These are phyloP conservation scores for Synergus japonicus DNA, from an alignment of 2,888 invertebrate species.

Conservation along the genomic window DNA sequence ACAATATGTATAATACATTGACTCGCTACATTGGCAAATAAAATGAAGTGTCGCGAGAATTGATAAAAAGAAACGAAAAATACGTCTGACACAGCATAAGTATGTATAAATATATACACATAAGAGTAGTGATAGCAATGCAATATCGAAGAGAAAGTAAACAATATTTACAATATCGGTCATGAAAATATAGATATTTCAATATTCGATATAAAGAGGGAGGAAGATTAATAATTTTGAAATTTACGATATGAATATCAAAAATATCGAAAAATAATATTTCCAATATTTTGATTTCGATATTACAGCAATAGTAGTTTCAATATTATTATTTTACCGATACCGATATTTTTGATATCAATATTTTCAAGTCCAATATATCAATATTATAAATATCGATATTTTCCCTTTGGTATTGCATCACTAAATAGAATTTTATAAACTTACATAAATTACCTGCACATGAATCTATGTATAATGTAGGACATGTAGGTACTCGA, in stretches of 20 bases:
- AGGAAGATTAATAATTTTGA: too few relatives aligned
- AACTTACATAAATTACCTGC: slow-evolving; percentile 34
- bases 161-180: too few relatives aligned
- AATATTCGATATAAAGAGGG: too few relatives aligned
- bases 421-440: slow-evolving; percentile 41
- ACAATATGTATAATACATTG: slow-evolving; percentile 59
- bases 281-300: slow-evolving; percentile 8
- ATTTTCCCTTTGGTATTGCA: too few relatives aligned
- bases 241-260: too few relatives aligned
- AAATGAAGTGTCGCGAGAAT: slow-evolving; percentile 41
- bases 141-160: too few relatives aligned
- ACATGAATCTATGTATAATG: slow-evolving; percentile 33
- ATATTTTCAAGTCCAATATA: slow-evolving; percentile 32
- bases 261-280: too few relatives aligned
- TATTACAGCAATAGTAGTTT: too few relatives aligned
- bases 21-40: slow-evolving; percentile 36
- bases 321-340: slow-evolving; percentile 9
- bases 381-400: too few relatives aligned
- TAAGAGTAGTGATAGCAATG: slow-evolving; percentile 37
- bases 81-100: slow-evolving; percentile 36
- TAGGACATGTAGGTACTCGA: slow-evolving; percentile 33
- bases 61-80: slow-evolving; percentile 19
- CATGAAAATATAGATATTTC: too few relatives aligned
- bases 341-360: neutral
- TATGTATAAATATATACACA: slow-evolving; percentile 55